Conservation (phyloP, 2,113 vertebrate genomes). For the Isurus oxyrinchus region DNA sequence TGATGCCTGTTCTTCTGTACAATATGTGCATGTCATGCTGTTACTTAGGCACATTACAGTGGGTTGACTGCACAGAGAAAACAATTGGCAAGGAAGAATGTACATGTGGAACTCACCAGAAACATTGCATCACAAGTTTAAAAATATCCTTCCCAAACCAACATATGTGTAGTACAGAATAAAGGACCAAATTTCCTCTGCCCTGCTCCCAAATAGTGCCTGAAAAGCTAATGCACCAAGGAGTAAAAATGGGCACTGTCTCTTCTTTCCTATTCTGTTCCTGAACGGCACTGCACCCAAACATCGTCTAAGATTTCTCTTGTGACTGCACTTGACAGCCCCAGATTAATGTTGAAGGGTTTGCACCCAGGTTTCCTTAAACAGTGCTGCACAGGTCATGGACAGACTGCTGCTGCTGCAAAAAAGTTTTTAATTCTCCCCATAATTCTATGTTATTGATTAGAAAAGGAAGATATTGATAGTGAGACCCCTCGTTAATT, state of each 20-base stretch:
- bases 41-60: background rate
- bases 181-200: background rate
- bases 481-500: background rate
- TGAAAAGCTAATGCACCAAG: background rate
- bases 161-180: background rate
- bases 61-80: background rate
- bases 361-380: background rate
- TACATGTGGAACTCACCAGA: background rate
- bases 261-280: background rate
- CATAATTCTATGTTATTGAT: background rate
- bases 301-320: background rate
- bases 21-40: background rate
- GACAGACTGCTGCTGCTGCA: background rate
- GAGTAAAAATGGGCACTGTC: background rate
- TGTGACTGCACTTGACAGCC: background rate
- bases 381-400: background rate
- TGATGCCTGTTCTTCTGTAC: background rate
- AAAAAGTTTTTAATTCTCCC: background rate
- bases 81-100: background rate
- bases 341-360: background rate
- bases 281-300: background rate
- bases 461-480: background rate
- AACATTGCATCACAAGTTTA: background rate
- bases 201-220: background rate
- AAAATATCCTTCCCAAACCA: background rate